These are phyloP conservation scores for Pristionchus maxplancki DNA, from an alignment of 2,888 invertebrate species.

Conservation along the genomic window DNA sequence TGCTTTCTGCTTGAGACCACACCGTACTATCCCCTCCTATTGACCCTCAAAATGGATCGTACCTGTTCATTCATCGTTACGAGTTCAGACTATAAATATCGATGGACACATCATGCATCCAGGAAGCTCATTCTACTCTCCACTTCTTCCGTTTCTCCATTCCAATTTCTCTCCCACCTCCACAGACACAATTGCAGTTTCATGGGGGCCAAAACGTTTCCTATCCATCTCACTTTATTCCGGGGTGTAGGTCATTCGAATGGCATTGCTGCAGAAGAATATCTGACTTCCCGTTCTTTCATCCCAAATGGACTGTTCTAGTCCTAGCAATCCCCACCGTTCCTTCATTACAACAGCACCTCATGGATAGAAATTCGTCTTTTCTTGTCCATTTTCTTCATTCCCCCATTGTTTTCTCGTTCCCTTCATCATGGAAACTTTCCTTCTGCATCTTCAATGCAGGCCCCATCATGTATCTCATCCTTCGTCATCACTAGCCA, in stretches of 20 bases:
- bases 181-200: background rate
- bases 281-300: background rate
- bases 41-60: too few species aligned
- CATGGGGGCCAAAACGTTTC: constrained; percentile 23
- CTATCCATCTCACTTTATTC: background rate
- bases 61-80: background rate
- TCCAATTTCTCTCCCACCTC: background rate
- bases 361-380: background rate
- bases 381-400: background rate
- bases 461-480: background rate
- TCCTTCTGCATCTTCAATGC: background rate
- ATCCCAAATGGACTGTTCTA: background rate
- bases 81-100: background rate
- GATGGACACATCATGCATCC: background rate
- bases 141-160: background rate
- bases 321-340: background rate
- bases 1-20: background rate
- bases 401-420: background rate
- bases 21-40: background rate
- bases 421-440: background rate
- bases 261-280: background rate
- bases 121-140: constrained; percentile 12
- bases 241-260: background rate
- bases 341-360: background rate
- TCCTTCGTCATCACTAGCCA: constrained; percentile 1